Conservation (phyloP, 2,888 invertebrate species). For the Griposia aprilina region DNA sequence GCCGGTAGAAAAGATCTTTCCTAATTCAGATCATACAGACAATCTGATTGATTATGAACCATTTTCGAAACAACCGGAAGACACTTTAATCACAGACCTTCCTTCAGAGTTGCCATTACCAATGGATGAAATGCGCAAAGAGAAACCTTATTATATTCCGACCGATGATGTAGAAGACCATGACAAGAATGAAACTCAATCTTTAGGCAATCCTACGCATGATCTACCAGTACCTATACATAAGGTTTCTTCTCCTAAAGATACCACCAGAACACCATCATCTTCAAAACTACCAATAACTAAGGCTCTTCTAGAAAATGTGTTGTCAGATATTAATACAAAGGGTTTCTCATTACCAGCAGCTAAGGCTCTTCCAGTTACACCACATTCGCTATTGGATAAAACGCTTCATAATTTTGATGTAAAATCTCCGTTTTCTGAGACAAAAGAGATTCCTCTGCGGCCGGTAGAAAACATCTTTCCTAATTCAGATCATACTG, state of each 20-base stretch:
- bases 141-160: too few species aligned
- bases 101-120: not conserved
- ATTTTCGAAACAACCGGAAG: not conserved
- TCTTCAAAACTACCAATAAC: conserved; percentile 23
- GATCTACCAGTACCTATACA: too few species aligned
- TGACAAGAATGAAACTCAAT: too few species aligned
- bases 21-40: not conserved
- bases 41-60: not conserved
- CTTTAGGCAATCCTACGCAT: too few species aligned
- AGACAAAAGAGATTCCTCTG: not conserved
- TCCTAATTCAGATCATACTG: not conserved
- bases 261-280: too few species aligned
- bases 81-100: not conserved
- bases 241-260: not conserved
- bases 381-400: not conserved
- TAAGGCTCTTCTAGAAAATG: conserved; percentile 30
- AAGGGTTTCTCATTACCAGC: not conserved
- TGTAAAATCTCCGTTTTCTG: not conserved
- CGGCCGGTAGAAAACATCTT: not conserved
- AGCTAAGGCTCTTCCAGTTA: not conserved
- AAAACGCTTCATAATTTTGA: not conserved
- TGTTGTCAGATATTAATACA: conserved; percentile 2
- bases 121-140: not conserved
- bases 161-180: too few species aligned
- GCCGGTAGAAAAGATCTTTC: not conserved